These are phyloP conservation scores for Oithona nana DNA, from an alignment of 2,888 invertebrate species.

Conservation along the genomic window DNA sequence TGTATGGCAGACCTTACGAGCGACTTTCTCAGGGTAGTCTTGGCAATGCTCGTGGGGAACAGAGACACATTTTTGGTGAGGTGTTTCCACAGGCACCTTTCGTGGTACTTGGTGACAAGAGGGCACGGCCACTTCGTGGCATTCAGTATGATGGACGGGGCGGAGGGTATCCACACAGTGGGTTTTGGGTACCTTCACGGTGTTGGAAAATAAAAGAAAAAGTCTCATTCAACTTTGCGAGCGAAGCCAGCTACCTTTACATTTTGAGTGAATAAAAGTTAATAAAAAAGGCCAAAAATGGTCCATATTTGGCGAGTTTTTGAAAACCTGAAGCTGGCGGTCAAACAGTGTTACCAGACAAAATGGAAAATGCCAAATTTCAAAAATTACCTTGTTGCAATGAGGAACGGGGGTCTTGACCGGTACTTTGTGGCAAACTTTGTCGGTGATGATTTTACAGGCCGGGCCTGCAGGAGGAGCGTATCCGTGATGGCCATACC, in stretches of 20 bases:
- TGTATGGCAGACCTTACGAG: not conserved
- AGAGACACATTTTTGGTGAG: not conserved
- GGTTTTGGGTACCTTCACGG: not conserved
- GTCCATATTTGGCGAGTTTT: too few relatives aligned
- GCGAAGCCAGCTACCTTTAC: too few relatives aligned
- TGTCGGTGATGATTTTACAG: not conserved
- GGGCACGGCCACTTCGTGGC: not conserved
- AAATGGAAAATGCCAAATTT: too few relatives aligned
- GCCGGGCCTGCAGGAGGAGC: too few relatives aligned
- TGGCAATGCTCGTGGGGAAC: not conserved
- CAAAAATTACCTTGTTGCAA: too few relatives aligned
- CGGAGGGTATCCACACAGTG: not conserved
- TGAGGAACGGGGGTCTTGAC: not conserved
- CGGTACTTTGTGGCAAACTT: not conserved
- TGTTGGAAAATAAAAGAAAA: too few relatives aligned
- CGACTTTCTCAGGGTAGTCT: not conserved
- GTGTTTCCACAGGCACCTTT: not conserved
- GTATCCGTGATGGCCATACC: not conserved
- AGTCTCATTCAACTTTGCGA: too few relatives aligned
- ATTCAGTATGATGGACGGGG: not conserved
- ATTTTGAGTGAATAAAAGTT: too few relatives aligned
- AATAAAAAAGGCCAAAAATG: too few relatives aligned
- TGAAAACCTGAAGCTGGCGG: too few relatives aligned
- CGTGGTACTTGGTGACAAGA: not conserved
- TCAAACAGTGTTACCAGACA: too few relatives aligned